These are phyloP conservation scores for Muscicapa striata DNA, from an alignment of 2,797 vertebrate species.

Conservation along the genomic window DNA sequence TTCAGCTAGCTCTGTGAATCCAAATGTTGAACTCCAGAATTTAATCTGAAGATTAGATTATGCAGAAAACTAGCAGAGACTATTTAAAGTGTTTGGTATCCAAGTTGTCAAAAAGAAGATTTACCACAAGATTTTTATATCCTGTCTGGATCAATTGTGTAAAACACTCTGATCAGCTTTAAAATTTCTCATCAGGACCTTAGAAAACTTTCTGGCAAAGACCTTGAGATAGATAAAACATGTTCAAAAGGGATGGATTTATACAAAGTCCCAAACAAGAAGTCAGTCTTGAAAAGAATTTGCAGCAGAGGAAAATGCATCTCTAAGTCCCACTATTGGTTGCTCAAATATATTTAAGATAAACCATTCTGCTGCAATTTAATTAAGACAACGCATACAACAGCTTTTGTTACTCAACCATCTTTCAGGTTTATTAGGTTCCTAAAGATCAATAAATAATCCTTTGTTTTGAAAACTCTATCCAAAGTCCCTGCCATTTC, in stretches of 20 bases:
- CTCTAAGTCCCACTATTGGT: not conserved
- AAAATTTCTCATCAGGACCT: not conserved
- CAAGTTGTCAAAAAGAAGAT: not conserved
- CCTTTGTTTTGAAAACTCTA: not conserved
- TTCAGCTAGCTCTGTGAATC: not conserved
- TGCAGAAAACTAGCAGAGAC: not conserved
- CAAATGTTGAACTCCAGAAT: not conserved
- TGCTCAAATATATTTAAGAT: not conserved
- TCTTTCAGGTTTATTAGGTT: not conserved
- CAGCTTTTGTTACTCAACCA: not conserved
- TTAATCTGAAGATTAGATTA: not conserved
- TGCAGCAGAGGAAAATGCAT: not conserved
- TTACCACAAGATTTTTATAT: not conserved
- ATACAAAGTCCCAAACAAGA: not conserved
- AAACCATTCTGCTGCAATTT: not conserved
- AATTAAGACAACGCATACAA: not conserved
- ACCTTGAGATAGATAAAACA: not conserved
- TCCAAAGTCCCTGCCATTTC: not conserved
- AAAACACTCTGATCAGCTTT: not conserved
- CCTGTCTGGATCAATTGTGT: fast-evolving
- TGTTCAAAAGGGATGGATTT: not conserved
- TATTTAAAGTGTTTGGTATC: not conserved
- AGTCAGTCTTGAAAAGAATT: not conserved
- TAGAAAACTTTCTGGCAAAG: not conserved
- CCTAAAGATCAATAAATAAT: not conserved